Percentiles rank a stretch among this genome's conserved stretches.
These are phyloP conservation scores for Sclerodermus sp. DNA, from an alignment of 2,888 invertebrate genomes.

Conservation along the genomic window DNA sequence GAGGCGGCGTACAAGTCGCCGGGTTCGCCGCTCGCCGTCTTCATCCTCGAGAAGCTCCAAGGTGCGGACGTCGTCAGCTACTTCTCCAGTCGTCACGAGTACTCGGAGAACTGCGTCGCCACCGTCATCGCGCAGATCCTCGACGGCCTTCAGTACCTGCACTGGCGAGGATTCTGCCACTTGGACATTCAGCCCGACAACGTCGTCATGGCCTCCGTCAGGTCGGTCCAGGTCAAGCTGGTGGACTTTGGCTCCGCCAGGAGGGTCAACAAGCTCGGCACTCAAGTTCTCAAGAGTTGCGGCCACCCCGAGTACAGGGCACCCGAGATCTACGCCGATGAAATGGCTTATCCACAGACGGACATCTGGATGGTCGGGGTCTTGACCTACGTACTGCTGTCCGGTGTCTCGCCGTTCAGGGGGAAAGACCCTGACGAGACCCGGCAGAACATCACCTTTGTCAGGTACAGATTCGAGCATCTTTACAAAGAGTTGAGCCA, in stretches of 20 bases:
- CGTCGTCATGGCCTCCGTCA: slow-evolving; percentile 84
- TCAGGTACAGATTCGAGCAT: slow-evolving; percentile 90
- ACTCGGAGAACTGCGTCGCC: slow-evolving; percentile 90
- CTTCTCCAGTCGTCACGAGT: slow-evolving; percentile 84
- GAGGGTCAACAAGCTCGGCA: slow-evolving; percentile 77
- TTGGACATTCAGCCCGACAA: slow-evolving; percentile 93
- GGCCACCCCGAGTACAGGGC: slow-evolving; percentile 81
- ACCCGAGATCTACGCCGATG: slow-evolving; percentile 86
- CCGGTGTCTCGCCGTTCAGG: slow-evolving; percentile 89
- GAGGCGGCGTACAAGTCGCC: slow-evolving; percentile 73
- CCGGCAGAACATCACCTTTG: slow-evolving; percentile 87
- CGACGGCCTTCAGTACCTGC: slow-evolving; percentile 90
- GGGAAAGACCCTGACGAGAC: slow-evolving; percentile 83
- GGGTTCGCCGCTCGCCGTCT: slow-evolving; percentile 69
- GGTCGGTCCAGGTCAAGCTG: slow-evolving; percentile 84
- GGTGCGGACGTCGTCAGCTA: slow-evolving; percentile 91
- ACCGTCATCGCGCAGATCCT: slow-evolving; percentile 83
- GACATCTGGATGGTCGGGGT: slow-evolving; percentile 97
- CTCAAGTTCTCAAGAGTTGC: slow-evolving; percentile 65
- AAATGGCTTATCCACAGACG: slow-evolving; percentile 84
- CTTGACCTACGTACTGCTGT: slow-evolving; percentile 86
- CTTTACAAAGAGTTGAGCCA: slow-evolving; percentile 93
- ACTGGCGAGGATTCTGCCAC: slow-evolving; percentile 90
- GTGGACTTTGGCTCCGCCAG: slow-evolving; percentile 90
- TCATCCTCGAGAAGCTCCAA: slow-evolving; percentile 81